Evolutionary conservation across 2,797 vertebrate genomes (phyloP).

Genomic region (Synaphobranchus kaupii): DNA sequence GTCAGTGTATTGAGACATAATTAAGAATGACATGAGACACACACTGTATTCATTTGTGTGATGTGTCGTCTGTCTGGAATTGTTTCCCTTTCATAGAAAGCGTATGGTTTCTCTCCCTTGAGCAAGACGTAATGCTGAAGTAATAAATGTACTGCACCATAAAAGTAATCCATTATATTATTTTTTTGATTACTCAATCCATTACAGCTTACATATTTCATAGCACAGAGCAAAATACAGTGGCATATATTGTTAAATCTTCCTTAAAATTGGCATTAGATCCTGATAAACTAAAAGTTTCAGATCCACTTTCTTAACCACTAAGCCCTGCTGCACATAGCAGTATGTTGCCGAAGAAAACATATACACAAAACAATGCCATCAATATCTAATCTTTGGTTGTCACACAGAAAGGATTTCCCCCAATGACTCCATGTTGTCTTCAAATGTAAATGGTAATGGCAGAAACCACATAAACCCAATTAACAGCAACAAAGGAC

Average conservation of each 20-base stretch:
- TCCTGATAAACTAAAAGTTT: not conserved
- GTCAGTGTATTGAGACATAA: not conserved
- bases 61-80: not conserved
- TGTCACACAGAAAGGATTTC: not conserved
- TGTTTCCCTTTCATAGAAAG: not conserved
- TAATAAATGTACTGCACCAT: not conserved
- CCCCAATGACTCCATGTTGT: conserved; percentile 24
- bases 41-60: not conserved
- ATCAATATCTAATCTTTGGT: conserved; percentile 14
- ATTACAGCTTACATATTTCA: not conserved
- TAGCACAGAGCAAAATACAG: not conserved
- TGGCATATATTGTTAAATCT: not conserved
- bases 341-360: not conserved
- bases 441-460: conserved; percentile 51
- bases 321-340: not conserved
- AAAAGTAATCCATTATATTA: not conserved
- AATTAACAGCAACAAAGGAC: conserved; percentile 58
- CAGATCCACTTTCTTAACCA: not conserved
- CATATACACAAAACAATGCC: not conserved
- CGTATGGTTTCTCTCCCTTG: not conserved
- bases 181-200: not conserved
- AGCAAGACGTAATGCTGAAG: not conserved
- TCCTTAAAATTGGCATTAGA: not conserved
- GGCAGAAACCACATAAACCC: conserved; percentile 48
- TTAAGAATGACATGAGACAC: not conserved